These are phyloP conservation scores for Drosophila anceps DNA, from an alignment of 2,888 invertebrate species.

Conservation along the genomic window DNA sequence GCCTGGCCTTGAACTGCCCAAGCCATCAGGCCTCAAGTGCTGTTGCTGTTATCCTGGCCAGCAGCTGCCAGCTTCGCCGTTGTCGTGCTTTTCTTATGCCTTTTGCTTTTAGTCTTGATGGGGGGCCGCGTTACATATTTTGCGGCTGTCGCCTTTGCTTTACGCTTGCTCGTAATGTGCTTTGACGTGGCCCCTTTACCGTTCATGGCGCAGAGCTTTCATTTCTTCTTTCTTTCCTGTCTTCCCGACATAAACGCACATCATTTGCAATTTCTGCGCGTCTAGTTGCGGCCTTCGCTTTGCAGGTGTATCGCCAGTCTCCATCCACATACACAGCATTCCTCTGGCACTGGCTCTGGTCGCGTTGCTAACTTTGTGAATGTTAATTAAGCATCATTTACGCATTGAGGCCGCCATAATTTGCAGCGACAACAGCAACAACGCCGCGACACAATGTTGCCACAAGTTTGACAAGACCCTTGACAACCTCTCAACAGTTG, in stretches of 20 bases:
- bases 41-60: slow-evolving; percentile 10
- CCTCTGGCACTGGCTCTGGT: slow-evolving; percentile 2
- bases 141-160: slow-evolving; percentile 48
- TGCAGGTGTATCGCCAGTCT: slow-evolving; percentile 20
- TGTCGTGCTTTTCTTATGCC: not conserved
- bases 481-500: slow-evolving; percentile 40
- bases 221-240: not conserved
- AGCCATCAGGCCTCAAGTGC: slow-evolving; percentile 1
- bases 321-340: slow-evolving; percentile 24
- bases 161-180: slow-evolving; percentile 50
- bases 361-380: slow-evolving; percentile 58
- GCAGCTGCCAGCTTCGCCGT: slow-evolving; percentile 6
- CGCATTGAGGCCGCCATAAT: slow-evolving; percentile 78
- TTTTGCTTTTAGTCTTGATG: slow-evolving; percentile 46
- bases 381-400: slow-evolving; percentile 80
- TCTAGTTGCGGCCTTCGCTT: slow-evolving; percentile 53
- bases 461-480: slow-evolving; percentile 73
- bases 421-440: slow-evolving; percentile 63
- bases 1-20: slow-evolving; percentile 26
- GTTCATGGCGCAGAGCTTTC: not conserved
- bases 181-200: slow-evolving; percentile 17
- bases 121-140: slow-evolving; percentile 43
- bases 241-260: slow-evolving; percentile 64
- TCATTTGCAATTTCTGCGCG: slow-evolving; percentile 70
- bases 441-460: slow-evolving; percentile 62